These are phyloP conservation scores for Mactromeris polynyma DNA, from an alignment of 2,888 invertebrate genomes.

Conservation along the genomic window DNA sequence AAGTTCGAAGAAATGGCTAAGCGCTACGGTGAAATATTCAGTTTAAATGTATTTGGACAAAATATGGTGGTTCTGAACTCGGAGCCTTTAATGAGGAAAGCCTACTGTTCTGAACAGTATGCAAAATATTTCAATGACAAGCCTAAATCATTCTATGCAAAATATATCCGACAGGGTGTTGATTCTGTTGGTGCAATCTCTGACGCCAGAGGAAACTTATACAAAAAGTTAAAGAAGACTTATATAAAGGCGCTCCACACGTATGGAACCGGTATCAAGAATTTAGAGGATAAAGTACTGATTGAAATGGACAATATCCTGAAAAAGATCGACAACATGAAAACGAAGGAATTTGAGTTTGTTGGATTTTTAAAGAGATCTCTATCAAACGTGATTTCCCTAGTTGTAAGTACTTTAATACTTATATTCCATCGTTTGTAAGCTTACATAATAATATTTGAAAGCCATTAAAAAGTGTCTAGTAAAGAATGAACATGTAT, in stretches of 20 bases:
- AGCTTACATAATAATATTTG: too few relatives aligned
- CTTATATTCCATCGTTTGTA: too few relatives aligned
- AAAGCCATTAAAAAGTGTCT: too few relatives aligned
- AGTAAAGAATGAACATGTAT: too few relatives aligned
- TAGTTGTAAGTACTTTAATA: conserved; percentile 23
- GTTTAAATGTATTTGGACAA: background rate
- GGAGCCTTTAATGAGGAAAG: background rate
- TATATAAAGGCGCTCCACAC: conserved; percentile 15
- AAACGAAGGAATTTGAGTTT: background rate
- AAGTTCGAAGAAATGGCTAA: conserved; percentile 8
- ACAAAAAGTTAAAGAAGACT: background rate
- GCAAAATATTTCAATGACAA: background rate
- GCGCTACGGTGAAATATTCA: conserved; percentile 24
- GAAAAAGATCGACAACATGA: background rate
- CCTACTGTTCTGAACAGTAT: background rate
- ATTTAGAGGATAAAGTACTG: conserved; percentile 8
- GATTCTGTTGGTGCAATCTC: background rate
- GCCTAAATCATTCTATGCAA: background rate
- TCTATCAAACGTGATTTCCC: background rate
- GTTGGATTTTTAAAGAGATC: conserved; percentile 17
- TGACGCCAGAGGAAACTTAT: background rate
- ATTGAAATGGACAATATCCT: background rate
- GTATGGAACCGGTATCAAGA: conserved; percentile 5
- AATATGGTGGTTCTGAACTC: conserved; percentile 6
- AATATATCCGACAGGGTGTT: background rate